Evolutionary conservation across 2,113 vertebrate species (phyloP).

Genomic region (Arizona elegans): DNA sequence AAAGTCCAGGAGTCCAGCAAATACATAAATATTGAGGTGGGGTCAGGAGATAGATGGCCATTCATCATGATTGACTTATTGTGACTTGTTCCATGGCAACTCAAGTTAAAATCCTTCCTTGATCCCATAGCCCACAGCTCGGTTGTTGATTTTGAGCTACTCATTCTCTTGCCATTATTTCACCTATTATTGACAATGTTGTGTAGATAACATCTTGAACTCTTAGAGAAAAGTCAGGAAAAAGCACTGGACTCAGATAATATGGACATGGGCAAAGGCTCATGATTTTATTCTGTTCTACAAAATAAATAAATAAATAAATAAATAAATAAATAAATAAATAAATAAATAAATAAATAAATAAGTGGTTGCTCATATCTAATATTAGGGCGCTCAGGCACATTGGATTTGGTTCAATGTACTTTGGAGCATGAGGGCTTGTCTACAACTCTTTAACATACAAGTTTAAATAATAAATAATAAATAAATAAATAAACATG

Average conservation of each 20-base stretch:
- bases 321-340: no score
- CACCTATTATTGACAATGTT: background rate
- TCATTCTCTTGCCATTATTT: background rate
- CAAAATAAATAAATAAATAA: no score
- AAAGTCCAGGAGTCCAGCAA: background rate
- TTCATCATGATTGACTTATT: background rate
- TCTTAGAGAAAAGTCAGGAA: background rate
- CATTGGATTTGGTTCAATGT: background rate
- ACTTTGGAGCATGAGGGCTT: background rate
- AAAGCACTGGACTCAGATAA: background rate
- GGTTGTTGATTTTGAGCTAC: background rate
- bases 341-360: no score
- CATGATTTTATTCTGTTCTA: background rate
- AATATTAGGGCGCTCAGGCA: background rate
- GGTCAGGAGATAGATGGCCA: background rate
- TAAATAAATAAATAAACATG: no score
- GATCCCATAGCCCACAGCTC: background rate
- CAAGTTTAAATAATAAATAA: no score
- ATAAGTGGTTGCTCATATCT: background rate
- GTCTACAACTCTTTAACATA: background rate
- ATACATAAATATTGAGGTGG: background rate
- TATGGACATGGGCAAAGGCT: background rate
- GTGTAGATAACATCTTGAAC: background rate
- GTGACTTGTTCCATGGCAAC: background rate
- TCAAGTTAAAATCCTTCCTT: background rate